Evolutionary conservation across 2,113 vertebrate genomes (phyloP), one percentile per base, ranked within the genome.

Genomic region (Callopanchax toddi): DNA sequence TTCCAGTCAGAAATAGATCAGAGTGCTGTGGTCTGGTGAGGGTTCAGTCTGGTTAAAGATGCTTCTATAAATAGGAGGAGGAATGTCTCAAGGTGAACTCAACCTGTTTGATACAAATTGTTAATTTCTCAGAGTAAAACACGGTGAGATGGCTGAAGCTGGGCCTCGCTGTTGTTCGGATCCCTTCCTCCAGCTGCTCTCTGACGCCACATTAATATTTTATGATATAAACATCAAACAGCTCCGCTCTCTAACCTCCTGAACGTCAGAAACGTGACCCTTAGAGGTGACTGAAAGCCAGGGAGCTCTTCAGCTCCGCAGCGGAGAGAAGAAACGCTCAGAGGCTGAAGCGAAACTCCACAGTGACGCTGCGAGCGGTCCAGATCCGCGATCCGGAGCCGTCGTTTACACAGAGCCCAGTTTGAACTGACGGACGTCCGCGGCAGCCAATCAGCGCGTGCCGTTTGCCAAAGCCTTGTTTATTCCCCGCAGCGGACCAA

Each of bases 401-500:
- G 76, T 48, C 13, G 18, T 39, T 92, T 91, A 0, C 65, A 0
- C 8, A 26, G 23, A 50, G 11, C 26, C 32, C 20, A 1, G 40
- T 77, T 76, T 76, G 50, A 80, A 85, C 32, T 85, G 90, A 96
- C 32, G 11, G 94, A 89, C 91, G 74, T 55, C 2, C 0, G 0
- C 4, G 0, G 0, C 9, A 25, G 11, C 91, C 93, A 95, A 92
- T 94, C 68, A 57, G 2, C 26, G 36, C 15, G 18, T 87, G 87
- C 86, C 90, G 89, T 91, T 87, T 89, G 92, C 91, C 91, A 93
- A 87, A 71, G 78, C 82, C 72, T 85, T 62, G 90, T 92, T 93
- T 87, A 90, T 87, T 83, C 87, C 42, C 81, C 48, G n/a, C n/a
- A 26, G 1, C 1, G 0, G 18, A 4, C 94, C 93, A 96, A 92